These are phyloP conservation scores for Himalopsyche phryganea DNA, from an alignment of 1,140 invertebrate species.

Conservation along the genomic window DNA sequence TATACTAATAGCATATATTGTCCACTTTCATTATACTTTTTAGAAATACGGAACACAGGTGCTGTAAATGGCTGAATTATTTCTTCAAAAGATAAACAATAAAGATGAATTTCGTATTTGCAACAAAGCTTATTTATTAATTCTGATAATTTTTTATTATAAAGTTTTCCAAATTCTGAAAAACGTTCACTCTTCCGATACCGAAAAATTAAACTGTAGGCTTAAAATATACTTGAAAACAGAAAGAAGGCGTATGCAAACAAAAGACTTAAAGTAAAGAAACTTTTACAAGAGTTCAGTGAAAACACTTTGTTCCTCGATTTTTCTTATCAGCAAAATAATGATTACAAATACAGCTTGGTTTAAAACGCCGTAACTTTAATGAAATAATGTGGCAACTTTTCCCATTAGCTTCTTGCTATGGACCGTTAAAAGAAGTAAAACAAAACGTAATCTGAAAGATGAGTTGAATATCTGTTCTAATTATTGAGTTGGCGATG, in stretches of 20 bases:
- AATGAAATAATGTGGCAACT: conserved; percentile 30
- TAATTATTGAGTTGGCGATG: no score
- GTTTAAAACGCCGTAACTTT: conserved; percentile 25
- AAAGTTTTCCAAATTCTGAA: no score
- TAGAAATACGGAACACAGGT: no score
- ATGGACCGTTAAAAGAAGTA: not conserved
- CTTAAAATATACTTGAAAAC: not conserved
- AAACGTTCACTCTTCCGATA: no score
- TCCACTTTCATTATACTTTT: no score
- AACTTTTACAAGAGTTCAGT: not conserved
- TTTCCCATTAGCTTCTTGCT: conserved; percentile 25
- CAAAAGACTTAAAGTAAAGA: not conserved
- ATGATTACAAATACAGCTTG: conserved; percentile 29
- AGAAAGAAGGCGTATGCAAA: not conserved
- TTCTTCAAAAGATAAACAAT: no score
- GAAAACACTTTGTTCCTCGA: conserved; percentile 15
- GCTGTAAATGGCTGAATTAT: no score
- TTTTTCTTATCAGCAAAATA: conserved; percentile 28
- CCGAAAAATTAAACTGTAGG: no score
- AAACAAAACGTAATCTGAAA: conserved; percentile 3
- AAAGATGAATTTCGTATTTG: no score
- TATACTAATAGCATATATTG: no score
- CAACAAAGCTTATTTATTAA: no score
- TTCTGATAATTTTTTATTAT: no score
- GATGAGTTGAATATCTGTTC: not conserved